Conservation (phyloP, 1,140 invertebrate species). For the Neoseiulus cucumeris region DNA sequence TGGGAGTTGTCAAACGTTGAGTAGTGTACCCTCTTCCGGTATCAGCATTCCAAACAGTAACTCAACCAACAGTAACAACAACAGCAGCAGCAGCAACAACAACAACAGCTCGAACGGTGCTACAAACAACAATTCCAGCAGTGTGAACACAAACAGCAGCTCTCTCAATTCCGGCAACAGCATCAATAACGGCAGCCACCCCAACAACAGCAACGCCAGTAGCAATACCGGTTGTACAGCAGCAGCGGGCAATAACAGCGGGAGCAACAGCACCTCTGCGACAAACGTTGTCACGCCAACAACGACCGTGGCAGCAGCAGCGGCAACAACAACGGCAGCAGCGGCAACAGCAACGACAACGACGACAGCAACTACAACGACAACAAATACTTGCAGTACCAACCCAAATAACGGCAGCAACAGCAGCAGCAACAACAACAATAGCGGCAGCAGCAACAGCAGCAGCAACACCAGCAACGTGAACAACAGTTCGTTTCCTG, state of each 20-base stretch:
- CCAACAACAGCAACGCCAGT: no score
- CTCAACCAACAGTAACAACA: no score
- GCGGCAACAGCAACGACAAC: neutral
- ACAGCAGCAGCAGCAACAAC: no score
- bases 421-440: neutral
- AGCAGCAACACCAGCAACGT: neutral
- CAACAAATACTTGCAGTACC: neutral
- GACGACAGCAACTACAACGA: neutral
- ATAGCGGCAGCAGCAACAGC: neutral
- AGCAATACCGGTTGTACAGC: no score
- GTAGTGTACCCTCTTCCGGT: no score
- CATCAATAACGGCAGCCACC: no score
- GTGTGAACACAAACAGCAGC: no score
- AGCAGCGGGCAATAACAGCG: neutral
- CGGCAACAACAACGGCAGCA: neutral
- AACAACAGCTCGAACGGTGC: no score
- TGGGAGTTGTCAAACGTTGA: neutral
- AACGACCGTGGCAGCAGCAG: neutral
- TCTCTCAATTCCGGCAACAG: no score
- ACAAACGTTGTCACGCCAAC: neutral
- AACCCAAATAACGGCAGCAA: neutral
- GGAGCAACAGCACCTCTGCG: neutral
- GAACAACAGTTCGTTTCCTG: conserved; percentile 1
- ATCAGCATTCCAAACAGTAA: no score
- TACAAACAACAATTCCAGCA: no score